phyloP scores from a whole-genome alignment of 2,113 vertebrate species.

The Pangasianodon hypophthalmus region DNA sequence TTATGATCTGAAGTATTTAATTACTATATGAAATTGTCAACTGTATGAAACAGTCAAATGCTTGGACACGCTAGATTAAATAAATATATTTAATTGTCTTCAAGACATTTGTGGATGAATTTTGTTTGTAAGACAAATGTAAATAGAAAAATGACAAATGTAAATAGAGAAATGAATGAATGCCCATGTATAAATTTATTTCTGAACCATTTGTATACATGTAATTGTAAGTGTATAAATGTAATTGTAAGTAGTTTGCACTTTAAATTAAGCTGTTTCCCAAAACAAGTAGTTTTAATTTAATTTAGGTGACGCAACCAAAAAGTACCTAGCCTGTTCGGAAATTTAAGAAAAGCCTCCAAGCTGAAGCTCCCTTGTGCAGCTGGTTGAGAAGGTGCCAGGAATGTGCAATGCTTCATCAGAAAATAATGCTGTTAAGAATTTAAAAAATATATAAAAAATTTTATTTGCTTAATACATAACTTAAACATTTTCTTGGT shows the following conservation, averaged over 20 bases:
- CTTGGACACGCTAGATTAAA: no score
- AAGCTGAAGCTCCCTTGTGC: neutral
- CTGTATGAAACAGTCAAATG: no score
- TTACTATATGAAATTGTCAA: no score
- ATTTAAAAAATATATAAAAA: constrained; percentile 11
- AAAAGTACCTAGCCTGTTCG: neutral
- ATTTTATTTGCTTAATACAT: neutral
- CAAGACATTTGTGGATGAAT: neutral
- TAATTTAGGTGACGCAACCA: neutral
- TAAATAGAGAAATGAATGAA: neutral
- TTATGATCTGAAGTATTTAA: no score
- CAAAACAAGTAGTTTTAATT: neutral
- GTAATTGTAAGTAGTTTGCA: neutral
- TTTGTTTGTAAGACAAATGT: neutral
- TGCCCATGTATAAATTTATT: neutral
- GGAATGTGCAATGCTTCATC: constrained; percentile 48
- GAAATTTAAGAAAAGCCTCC: constrained; percentile 14
- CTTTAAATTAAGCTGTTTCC: neutral
- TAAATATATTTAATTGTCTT: no score
- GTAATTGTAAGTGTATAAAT: neutral
- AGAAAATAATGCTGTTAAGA: neutral
- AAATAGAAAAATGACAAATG: neutral
- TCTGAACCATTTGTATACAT: neutral
- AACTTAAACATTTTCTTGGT: neutral
- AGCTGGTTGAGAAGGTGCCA: neutral